These are phyloP conservation scores for Equus quagga DNA, from an alignment of 2,113 vertebrate genomes.

Conservation along the genomic window DNA sequence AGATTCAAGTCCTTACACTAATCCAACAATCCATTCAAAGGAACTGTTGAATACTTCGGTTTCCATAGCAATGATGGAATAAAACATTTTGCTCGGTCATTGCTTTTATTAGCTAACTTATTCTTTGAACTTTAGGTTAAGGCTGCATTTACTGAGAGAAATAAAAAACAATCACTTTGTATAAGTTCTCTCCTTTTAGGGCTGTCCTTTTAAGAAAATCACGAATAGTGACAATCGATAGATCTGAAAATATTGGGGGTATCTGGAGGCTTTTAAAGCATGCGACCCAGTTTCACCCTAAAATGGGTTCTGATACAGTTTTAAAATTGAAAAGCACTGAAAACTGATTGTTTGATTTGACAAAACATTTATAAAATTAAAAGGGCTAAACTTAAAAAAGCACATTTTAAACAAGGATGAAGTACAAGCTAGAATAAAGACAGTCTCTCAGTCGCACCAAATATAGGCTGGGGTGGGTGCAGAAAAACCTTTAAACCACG, in stretches of 20 bases:
- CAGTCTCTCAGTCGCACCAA: not conserved
- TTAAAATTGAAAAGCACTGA: slow-evolving; percentile 54
- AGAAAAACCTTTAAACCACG: not conserved
- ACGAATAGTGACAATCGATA: not conserved
- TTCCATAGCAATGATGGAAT: slow-evolving; percentile 85
- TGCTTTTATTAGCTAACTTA: slow-evolving; percentile 81
- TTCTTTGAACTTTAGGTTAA: slow-evolving; percentile 80
- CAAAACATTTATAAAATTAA: slow-evolving; percentile 40
- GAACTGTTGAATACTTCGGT: slow-evolving; percentile 82
- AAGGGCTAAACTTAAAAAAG: not conserved
- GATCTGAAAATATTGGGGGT: slow-evolving; percentile 51
- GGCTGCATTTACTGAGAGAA: slow-evolving; percentile 41
- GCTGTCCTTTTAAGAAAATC: slow-evolving; percentile 39
- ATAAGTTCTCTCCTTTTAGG: slow-evolving; percentile 46
- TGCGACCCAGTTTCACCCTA: not conserved
- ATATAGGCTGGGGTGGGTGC: not conserved
- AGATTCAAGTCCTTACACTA: slow-evolving; percentile 80
- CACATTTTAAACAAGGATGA: slow-evolving; percentile 1
- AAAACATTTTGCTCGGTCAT: slow-evolving; percentile 82
- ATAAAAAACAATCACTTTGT: not conserved
- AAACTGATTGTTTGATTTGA: not conserved
- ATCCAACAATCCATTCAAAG: slow-evolving; percentile 83
- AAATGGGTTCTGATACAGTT: slow-evolving; percentile 42
- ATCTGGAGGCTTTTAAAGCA: not conserved
- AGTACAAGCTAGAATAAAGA: not conserved